Evolutionary conservation across 2,888 invertebrate species (phyloP), one percentile per base, ranked within the genome.

Genomic region (Dynastes hyllus): DNA sequence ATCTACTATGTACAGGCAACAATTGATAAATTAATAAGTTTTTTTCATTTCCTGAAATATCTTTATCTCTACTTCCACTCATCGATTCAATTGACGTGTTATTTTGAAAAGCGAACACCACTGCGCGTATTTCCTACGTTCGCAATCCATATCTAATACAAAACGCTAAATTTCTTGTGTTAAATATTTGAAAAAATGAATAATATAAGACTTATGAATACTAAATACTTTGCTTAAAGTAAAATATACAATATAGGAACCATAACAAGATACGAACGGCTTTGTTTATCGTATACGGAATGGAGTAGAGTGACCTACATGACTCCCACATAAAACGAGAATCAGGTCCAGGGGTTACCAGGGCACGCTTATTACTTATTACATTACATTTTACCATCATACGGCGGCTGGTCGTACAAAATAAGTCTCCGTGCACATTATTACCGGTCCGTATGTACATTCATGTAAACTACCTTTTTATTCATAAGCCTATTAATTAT

Each of bases 341-440:
- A 40, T 73, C 73, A 29, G 58, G 73, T 73, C 45, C 73, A 51
- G 40, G 37, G 73, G 73, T 73, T 73, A 73, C 73, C 73, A 73
- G 73, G 55, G 58, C 73, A 73, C 37, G 55, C 58, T 58, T 58
- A 73, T 73, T 73, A 73, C 45, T 45, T 45, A 45, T 45, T 45
- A 45, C 45, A 45, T 45, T 51, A 71, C 37, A 37, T n/a, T 71
- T 27, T 50, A 69, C 51, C 29, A 45, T 11, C 45, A 45, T 45
- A 8, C 45, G 5, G 32, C 45, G 45, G 11, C 45, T 45, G 8
- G 45, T 45, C 61, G 9, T 5, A 5, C 3, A 29, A 11, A 29
- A 61, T 61, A 29, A 27, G 61, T 61, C 61, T 53, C 11, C 45
- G 45, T 45, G 45, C 45, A 45, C 45, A 45, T 45, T 45, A 45